phyloP scores from a whole-genome alignment of 2,797 vertebrate species.

The Esox lucius region DNA sequence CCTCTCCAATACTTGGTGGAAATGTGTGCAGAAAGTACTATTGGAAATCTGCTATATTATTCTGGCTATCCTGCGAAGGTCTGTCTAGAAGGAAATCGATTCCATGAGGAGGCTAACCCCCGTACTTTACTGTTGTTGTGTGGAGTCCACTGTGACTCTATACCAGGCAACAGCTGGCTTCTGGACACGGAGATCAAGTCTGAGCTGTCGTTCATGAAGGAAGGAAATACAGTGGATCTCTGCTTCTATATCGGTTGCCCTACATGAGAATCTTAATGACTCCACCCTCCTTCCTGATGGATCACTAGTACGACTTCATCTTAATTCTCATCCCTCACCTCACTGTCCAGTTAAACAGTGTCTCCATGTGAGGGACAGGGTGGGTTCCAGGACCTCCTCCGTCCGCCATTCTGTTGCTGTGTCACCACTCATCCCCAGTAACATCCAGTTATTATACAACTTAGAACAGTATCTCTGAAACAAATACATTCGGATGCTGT shows the following conservation, averaged over 20 bases:
- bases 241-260: neutral
- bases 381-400: no score
- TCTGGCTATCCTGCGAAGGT: neutral
- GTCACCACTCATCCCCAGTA: no score
- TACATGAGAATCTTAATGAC: neutral
- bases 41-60: neutral
- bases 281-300: no score
- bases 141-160: no score
- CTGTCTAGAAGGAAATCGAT: neutral
- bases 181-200: neutral
- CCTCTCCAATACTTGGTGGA: neutral
- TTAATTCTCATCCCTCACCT: no score
- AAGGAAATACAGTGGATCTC: neutral
- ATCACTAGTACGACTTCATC: no score
- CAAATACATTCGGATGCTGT: no score
- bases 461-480: no score
- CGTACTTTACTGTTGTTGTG: no score
- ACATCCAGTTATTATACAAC: no score
- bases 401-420: no score
- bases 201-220: neutral
- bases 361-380: neutral
- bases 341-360: neutral
- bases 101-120: no score
- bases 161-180: neutral
- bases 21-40: neutral